A percentile compares a stretch with the other conserved stretches of the same genome.
These are phyloP conservation scores for Drosophila pallidifrons DNA, from an alignment of 1,140 invertebrate species.

Conservation along the genomic window DNA sequence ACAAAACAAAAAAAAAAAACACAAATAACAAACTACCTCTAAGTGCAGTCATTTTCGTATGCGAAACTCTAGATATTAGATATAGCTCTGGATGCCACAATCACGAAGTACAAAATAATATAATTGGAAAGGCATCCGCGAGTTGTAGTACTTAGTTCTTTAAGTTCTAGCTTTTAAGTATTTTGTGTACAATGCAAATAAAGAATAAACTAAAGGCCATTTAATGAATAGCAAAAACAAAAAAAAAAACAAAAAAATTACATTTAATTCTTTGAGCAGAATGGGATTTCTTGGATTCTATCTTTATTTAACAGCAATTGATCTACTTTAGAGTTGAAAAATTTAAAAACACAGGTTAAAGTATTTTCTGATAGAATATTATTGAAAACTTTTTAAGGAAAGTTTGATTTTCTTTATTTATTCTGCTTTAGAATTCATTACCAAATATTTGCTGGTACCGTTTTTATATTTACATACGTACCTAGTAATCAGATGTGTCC, in stretches of 20 bases:
- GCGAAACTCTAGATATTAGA: slow-evolving; percentile 59
- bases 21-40: slow-evolving; percentile 22
- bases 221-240: slow-evolving; percentile 36
- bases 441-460: too few species aligned
- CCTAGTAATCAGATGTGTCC: too few species aligned
- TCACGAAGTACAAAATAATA: neutral
- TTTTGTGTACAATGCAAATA: slow-evolving; percentile 26
- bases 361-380: too few species aligned
- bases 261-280: neutral
- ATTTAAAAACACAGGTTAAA: too few species aligned
- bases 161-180: slow-evolving; percentile 30
- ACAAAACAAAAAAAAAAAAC: slow-evolving; percentile 1
- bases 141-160: slow-evolving; percentile 6
- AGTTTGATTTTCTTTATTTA: too few species aligned
- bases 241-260: too few species aligned
- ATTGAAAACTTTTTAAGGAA: too few species aligned
- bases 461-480: too few species aligned
- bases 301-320: too few species aligned
- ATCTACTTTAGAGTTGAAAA: too few species aligned
- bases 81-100: neutral
- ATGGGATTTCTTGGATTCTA: too few species aligned
- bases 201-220: slow-evolving; percentile 54
- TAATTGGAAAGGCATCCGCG: neutral
- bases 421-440: too few species aligned
- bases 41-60: slow-evolving; percentile 55